Percentiles rank a stretch among this genome's conserved stretches.
phyloP scores from a whole-genome alignment of 2,113 vertebrate species.

The Onychostoma macrolepis region DNA sequence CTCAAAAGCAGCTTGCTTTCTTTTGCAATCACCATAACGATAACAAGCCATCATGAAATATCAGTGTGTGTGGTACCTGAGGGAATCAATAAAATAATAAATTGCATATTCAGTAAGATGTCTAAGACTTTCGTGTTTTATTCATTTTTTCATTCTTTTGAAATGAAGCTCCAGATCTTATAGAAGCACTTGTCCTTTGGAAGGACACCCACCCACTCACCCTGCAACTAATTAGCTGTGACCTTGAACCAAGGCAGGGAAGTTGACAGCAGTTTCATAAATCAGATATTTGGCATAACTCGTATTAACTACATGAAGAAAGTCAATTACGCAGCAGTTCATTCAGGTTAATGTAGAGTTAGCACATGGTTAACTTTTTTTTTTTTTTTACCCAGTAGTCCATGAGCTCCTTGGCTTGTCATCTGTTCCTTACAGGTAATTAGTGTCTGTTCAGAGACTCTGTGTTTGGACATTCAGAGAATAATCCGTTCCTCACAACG shows the following conservation, averaged over 20 bases:
- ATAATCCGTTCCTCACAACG: slow-evolving; percentile 43
- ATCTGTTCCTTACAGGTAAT: slow-evolving; percentile 47
- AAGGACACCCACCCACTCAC: slow-evolving; percentile 8
- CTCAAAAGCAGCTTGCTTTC: slow-evolving; percentile 14
- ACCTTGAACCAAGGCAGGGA: background rate
- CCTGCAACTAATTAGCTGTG: slow-evolving; percentile 4
- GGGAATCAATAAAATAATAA: slow-evolving; percentile 19
- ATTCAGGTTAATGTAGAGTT: background rate
- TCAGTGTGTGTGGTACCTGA: background rate
- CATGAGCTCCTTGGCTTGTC: slow-evolving; percentile 19
- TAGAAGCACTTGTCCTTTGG: slow-evolving; percentile 24
- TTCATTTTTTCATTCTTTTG: background rate
- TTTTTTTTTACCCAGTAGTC: background rate
- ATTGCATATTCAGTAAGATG: slow-evolving; percentile 5
- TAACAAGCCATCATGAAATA: slow-evolving; percentile 5
- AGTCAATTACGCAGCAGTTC: background rate
- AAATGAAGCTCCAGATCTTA: slow-evolving; percentile 7
- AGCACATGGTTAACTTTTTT: background rate
- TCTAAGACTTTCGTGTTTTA: background rate
- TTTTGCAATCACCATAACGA: slow-evolving; percentile 27
- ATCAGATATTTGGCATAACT: background rate
- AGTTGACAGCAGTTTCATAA: background rate
- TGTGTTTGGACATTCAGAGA: slow-evolving; percentile 35
- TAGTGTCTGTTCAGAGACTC: slow-evolving; percentile 30
- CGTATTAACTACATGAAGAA: background rate